phyloP scores from a whole-genome alignment of 2,888 invertebrate genomes.

The Apamea crenata region DNA sequence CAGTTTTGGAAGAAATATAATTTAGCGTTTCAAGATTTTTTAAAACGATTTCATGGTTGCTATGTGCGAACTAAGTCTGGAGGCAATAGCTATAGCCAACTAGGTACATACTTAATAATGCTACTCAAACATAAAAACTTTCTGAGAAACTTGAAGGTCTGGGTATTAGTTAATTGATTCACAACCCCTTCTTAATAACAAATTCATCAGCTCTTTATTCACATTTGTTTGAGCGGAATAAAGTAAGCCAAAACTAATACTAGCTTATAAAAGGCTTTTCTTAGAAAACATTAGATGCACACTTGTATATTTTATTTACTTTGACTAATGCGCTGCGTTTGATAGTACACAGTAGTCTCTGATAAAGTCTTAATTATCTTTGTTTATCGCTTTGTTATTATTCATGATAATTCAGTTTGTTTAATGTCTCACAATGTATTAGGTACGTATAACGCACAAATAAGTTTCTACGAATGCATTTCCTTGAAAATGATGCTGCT shows the following conservation, averaged over 20 bases:
- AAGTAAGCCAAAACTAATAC: conserved; percentile 40
- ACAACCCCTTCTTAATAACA: conserved; percentile 1
- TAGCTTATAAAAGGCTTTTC: conserved; percentile 59
- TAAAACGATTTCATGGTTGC: background rate
- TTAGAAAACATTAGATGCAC: conserved; percentile 57
- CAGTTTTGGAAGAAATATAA: background rate
- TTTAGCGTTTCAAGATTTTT: background rate
- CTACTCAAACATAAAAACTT: background rate
- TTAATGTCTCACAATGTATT: conserved; percentile 46
- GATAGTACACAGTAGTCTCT: conserved; percentile 61
- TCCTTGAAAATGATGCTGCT: conserved; percentile 20
- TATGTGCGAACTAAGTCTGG: background rate
- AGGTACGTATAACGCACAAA: background rate
- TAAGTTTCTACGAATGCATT: conserved; percentile 26
- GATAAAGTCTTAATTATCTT: conserved; percentile 60
- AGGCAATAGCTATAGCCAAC: background rate
- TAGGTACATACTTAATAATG: background rate
- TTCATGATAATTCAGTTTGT: conserved; percentile 48
- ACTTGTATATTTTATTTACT: conserved; percentile 54
- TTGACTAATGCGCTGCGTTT: conserved; percentile 52
- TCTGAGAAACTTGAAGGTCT: background rate
- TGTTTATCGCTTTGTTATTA: conserved; percentile 49
- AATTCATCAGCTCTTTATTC: conserved; percentile 24
- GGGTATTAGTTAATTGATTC: background rate
- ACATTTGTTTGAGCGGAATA: conserved; percentile 31